A percentile compares a stretch with the other conserved stretches of the same genome.
These are phyloP conservation scores for Tapirus indicus DNA, from an alignment of 2,797 vertebrate genomes.

Conservation along the genomic window DNA sequence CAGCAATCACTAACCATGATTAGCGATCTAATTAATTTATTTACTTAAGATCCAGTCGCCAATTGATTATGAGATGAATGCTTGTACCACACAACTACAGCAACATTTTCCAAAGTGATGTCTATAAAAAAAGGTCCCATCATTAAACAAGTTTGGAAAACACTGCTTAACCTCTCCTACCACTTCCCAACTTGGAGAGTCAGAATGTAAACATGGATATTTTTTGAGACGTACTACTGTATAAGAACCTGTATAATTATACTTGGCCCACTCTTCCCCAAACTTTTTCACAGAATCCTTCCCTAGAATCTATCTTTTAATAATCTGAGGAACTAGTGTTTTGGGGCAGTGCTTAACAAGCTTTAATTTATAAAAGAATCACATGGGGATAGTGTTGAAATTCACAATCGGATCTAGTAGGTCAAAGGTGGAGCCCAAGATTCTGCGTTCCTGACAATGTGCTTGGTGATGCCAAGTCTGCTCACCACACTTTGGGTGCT, in stretches of 20 bases:
- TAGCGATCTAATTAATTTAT: background rate
- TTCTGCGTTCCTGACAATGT: background rate
- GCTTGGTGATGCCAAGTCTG: background rate
- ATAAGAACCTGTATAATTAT: background rate
- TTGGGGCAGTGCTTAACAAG: background rate
- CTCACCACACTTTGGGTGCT: background rate
- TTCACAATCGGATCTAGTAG: background rate
- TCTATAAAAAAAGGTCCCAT: background rate
- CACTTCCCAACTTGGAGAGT: background rate
- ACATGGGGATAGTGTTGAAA: background rate
- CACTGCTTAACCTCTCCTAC: background rate
- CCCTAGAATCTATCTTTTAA: background rate
- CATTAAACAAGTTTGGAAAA: background rate
- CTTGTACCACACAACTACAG: background rate
- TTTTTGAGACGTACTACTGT: background rate
- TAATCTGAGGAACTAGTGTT: background rate
- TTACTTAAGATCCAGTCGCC: background rate
- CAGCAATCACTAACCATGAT: slow-evolving; percentile 4
- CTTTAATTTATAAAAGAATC: background rate
- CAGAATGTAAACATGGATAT: background rate
- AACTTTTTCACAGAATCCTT: background rate
- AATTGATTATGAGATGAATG: background rate
- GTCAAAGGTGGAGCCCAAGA: background rate
- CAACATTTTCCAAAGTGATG: background rate
- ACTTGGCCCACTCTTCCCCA: background rate